These are phyloP conservation scores for Andrena bucephala DNA, from an alignment of 2,888 invertebrate genomes.

Conservation along the genomic window DNA sequence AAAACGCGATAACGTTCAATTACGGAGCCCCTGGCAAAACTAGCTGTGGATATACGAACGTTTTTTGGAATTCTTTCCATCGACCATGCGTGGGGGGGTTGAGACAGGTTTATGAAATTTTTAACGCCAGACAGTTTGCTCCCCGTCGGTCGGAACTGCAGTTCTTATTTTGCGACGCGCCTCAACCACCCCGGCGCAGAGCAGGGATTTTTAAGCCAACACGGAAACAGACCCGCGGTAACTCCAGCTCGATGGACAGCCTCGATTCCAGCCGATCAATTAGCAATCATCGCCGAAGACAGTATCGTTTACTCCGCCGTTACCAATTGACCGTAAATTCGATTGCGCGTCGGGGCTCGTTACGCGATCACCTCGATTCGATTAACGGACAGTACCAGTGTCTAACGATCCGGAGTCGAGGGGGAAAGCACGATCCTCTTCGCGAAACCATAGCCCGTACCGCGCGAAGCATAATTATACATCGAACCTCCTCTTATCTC, in stretches of 20 bases:
- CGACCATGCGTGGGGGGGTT: neutral
- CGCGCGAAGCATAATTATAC: slow-evolving; percentile 34
- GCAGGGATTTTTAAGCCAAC: slow-evolving; percentile 12
- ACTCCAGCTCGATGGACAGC: slow-evolving; percentile 16
- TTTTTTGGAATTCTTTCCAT: slow-evolving; percentile 45
- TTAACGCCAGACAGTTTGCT: slow-evolving; percentile 18
- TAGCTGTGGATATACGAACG: slow-evolving; percentile 56
- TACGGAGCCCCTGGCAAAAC: slow-evolving; percentile 45
- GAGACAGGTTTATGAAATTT: slow-evolving; percentile 58
- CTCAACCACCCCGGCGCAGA: neutral
- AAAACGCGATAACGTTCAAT: slow-evolving; percentile 63
- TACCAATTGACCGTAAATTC: slow-evolving; percentile 72
- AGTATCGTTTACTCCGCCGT: slow-evolving; percentile 74
- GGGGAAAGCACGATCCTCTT: slow-evolving; percentile 63
- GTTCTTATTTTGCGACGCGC: neutral
- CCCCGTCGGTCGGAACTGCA: neutral
- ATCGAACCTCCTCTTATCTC: slow-evolving; percentile 15
- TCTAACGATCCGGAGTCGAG: slow-evolving; percentile 68
- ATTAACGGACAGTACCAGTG: slow-evolving; percentile 71
- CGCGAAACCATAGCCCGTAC: slow-evolving; percentile 48
- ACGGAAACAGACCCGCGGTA: slow-evolving; percentile 20
- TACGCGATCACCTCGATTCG: slow-evolving; percentile 76
- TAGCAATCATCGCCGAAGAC: slow-evolving; percentile 65
- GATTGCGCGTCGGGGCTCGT: slow-evolving; percentile 74
- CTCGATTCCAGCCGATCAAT: slow-evolving; percentile 61